Base-by-base conservation (phyloP, 2,113 vertebrate species). In the Myrmophylax atrothorax region DNA sequence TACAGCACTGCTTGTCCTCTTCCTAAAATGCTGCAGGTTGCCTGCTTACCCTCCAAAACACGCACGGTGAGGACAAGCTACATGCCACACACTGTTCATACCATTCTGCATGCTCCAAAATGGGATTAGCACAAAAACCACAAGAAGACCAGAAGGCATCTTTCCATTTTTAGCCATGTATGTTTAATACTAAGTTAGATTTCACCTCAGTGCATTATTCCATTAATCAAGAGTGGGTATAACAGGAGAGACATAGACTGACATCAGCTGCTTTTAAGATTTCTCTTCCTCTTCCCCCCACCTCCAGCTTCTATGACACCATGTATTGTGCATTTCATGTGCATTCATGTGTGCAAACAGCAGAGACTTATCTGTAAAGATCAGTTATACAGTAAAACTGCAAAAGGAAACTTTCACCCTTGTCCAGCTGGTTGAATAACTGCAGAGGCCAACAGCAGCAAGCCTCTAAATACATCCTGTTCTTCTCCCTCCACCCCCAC, bases 361-460 rank as follows among this genome's bases (percentile, higher is more conserved):
- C 72, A 91, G 24, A 95, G 89, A 78, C 75, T 70, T 83, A 67
- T 87, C 75, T 92, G 68, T 55, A 91, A 80, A 91, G 72, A 95
- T 94, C 79, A 68, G 67, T 78, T 73, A 77, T 49, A 40, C 0
- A 20, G 47, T 80, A 78, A 93, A 92, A 95, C 88, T 78, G 80
- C 75, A 87, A 85, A 89, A 84, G 87, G 80, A 93, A 96, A 93
- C 92, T 96, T 96, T 97, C 92, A 84, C 70, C 87, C 93, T 89
- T 62, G 89, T 80, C 91, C 82, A 90, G 84, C 68, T 89, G 84
- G 84, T 75, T 87, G 72, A 96, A 89, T 92, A 97, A 93, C 97
- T 96, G 94, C 93, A 96, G 94, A 97, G 92, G 66, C 93, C 83
- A 93, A 92, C 69, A 96, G 87, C 72, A 96, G 79, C 84, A 79